phyloP scores from a whole-genome alignment of 37 sponge, comb jelly and placozoan species.

The Chondrosia reniformis region DNA sequence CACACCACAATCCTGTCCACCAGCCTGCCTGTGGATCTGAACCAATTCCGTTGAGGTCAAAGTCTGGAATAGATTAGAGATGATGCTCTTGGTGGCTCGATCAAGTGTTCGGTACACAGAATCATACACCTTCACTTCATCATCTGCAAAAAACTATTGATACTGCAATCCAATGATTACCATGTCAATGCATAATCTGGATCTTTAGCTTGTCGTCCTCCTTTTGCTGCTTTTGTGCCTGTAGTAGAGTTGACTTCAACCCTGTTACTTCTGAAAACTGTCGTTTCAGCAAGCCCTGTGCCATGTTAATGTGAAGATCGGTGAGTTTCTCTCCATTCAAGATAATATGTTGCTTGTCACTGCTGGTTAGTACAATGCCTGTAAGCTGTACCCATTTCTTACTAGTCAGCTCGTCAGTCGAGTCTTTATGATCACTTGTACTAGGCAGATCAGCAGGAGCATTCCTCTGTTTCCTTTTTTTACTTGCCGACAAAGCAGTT shows the following conservation, averaged over 20 bases:
- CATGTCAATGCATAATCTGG: background rate
- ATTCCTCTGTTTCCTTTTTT: background rate
- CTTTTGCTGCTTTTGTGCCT: background rate
- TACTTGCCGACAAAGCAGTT: conserved; percentile 5
- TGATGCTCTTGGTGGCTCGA: conserved; percentile 5
- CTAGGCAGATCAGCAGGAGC: conserved; percentile 7
- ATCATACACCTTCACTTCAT: conserved; percentile 14
- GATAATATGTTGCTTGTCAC: conserved; percentile 21
- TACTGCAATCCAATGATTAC: conserved; percentile 44
- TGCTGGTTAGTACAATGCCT: conserved; percentile 5
- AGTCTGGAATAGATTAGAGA: conserved; percentile 7
- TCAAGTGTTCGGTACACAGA: conserved; percentile 7
- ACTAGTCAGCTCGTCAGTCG: conserved; percentile 1
- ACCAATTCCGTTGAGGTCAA: conserved; percentile 2
- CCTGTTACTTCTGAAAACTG: conserved; percentile 14
- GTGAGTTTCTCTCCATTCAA: background rate
- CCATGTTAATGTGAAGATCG: background rate
- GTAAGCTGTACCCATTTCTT: conserved; percentile 6
- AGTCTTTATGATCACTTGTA: conserved; percentile 7
- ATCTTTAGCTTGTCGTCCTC: conserved; percentile 9
- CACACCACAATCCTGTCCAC: conserved; percentile 12
- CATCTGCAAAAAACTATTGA: conserved; percentile 25
- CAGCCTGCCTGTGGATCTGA: conserved; percentile 12
- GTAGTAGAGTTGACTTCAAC: conserved; percentile 14
- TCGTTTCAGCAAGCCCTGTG: conserved; percentile 5